Evolutionary conservation across 2,113 vertebrate genomes (phyloP).

Genomic region (Odontophorus gujanensis): DNA sequence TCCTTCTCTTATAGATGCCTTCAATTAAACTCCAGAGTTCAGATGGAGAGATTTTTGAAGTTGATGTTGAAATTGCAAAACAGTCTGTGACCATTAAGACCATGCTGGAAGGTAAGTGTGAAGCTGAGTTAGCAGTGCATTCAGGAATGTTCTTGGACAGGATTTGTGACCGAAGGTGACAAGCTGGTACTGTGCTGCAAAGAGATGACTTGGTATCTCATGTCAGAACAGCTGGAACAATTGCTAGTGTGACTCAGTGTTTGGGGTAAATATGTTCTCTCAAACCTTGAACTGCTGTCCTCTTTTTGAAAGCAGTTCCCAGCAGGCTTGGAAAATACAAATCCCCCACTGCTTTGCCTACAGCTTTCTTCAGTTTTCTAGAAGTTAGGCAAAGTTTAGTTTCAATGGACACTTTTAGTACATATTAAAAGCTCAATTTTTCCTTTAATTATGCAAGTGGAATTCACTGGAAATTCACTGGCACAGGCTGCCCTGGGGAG

Average conservation of each 20-base stretch:
- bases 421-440: neutral
- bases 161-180: neutral
- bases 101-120: slow-evolving; percentile 94
- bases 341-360: neutral
- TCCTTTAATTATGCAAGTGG: neutral
- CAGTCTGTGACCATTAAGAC: slow-evolving; percentile 99
- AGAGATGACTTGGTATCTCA: neutral
- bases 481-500: too few relatives aligned
- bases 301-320: neutral
- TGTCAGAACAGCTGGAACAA: neutral
- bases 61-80: slow-evolving; percentile 98
- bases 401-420: neutral
- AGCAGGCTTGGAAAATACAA: neutral
- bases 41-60: slow-evolving; percentile 99
- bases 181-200: neutral
- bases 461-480: too few relatives aligned
- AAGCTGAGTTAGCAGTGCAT: neutral
- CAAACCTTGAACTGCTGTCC: neutral
- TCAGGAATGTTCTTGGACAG: neutral
- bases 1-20: slow-evolving; percentile 87
- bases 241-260: neutral
- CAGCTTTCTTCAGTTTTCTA: neutral
- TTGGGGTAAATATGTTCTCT: neutral
- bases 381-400: neutral
- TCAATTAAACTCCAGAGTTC: slow-evolving; percentile 99